A percentile compares a stretch with the other conserved stretches of the same genome.
phyloP scores from a whole-genome alignment of 2,113 vertebrate genomes.

The Mus spicilegus region DNA sequence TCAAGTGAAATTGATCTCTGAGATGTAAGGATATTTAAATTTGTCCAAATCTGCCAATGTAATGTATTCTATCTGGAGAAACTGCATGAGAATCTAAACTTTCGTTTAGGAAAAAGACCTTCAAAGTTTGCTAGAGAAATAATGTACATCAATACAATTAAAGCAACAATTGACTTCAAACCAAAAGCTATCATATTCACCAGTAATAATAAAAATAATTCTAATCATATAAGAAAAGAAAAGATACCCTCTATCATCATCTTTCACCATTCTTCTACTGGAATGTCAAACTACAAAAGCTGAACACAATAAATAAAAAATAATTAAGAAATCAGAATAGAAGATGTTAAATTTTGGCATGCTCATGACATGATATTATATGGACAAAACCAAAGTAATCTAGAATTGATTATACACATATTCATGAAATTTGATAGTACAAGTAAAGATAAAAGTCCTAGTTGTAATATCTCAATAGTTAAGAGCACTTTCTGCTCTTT shows the following conservation, averaged over 20 bases:
- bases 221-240: not conserved
- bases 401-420: not conserved
- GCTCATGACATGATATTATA: too few species aligned
- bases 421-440: not conserved
- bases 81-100: not conserved
- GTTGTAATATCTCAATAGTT: not conserved
- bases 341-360: not conserved
- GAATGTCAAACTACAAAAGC: not conserved
- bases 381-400: not conserved
- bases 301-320: not conserved
- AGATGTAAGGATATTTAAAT: not conserved
- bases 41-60: not conserved
- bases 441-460: not conserved
- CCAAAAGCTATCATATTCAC: not conserved
- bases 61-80: not conserved
- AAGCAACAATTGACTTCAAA: not conserved
- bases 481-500: not conserved
- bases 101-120: not conserved
- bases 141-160: not conserved
- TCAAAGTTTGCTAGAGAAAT: not conserved
- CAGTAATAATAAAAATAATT: not conserved
- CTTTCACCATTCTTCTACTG: not conserved
- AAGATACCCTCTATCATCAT: not conserved
- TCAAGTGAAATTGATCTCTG: not conserved
- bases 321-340: not conserved